These are phyloP conservation scores for Procambarus virginalis DNA, from an alignment of 1,140 invertebrate genomes.

Conservation along the genomic window DNA sequence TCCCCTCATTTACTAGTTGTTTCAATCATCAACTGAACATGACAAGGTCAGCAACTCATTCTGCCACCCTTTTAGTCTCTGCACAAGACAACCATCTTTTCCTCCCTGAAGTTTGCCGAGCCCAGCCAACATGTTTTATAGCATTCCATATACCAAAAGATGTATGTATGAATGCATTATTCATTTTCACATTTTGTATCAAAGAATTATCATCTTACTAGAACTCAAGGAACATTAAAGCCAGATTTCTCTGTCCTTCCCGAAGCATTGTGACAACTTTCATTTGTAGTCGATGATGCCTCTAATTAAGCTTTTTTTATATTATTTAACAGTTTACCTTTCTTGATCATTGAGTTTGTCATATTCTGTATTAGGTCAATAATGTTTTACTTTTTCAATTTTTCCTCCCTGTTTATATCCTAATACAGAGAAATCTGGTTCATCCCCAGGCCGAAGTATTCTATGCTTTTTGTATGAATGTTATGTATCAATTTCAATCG, in stretches of 20 bases:
- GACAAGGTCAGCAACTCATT: constrained; percentile 17
- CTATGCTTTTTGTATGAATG: constrained; percentile 28
- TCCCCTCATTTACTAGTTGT: constrained; percentile 5
- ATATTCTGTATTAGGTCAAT: too few species aligned
- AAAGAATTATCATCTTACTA: constrained; percentile 60
- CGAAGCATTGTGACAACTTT: background rate
- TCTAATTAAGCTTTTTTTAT: background rate
- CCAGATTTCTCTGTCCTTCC: constrained; percentile 54
- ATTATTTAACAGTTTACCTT: background rate
- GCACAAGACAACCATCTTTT: constrained; percentile 30
- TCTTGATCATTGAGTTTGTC: background rate
- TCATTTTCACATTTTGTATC: constrained; percentile 69
- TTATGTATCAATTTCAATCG: constrained; percentile 52
- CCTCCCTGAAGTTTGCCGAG: constrained; percentile 44
- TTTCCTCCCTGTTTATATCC: constrained; percentile 12
- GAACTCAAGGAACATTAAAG: constrained; percentile 44
- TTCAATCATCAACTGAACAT: constrained; percentile 25
- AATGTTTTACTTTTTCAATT: constrained; percentile 1
- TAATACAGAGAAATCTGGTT: constrained; percentile 54
- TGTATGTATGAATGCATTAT: constrained; percentile 67
- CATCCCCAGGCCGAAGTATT: constrained; percentile 57
- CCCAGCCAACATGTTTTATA: constrained; percentile 64
- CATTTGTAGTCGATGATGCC: background rate
- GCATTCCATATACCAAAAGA: constrained; percentile 68
- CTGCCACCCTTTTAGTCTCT: constrained; percentile 16